A percentile compares a stretch with the other conserved stretches of the same genome.
Evolutionary conservation across 2,888 invertebrate species (phyloP).

Genomic region (Hecatera dysodea): DNA sequence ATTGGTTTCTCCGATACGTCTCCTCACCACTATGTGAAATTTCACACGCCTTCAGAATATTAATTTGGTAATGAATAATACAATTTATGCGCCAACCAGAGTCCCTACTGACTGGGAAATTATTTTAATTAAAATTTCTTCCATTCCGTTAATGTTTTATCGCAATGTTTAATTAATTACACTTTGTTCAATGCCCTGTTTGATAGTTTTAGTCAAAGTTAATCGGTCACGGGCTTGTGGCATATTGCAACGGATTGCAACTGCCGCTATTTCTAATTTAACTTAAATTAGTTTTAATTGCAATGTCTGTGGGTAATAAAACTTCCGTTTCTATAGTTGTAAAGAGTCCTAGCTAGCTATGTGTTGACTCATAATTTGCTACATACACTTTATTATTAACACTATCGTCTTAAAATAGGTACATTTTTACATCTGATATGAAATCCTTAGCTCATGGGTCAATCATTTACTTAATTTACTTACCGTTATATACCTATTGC

Average conservation of each 20-base stretch:
- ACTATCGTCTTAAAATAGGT: not conserved
- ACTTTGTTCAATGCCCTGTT: slow-evolving; percentile 13
- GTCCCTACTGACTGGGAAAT: slow-evolving; percentile 39
- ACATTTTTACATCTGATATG: not conserved
- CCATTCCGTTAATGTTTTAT: slow-evolving; percentile 24
- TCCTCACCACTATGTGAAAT: slow-evolving; percentile 59
- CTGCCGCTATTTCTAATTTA: slow-evolving; percentile 43
- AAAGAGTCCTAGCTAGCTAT: slow-evolving; percentile 13
- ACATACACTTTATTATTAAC: not conserved
- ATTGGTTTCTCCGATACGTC: slow-evolving; percentile 57
- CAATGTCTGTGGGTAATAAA: slow-evolving; percentile 41
- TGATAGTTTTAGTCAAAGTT: slow-evolving; percentile 14
- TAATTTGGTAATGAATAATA: slow-evolving; percentile 59
- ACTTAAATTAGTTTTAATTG: slow-evolving; percentile 52
- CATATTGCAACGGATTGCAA: slow-evolving; percentile 49
- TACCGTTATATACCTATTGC: not conserved
- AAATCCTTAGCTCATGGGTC: not conserved
- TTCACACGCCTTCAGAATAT: slow-evolving; percentile 55
- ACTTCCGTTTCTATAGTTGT: slow-evolving; percentile 36
- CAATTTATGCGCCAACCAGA: slow-evolving; percentile 51
- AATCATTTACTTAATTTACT: not conserved
- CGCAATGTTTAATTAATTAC: slow-evolving; percentile 28
- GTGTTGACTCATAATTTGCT: not conserved
- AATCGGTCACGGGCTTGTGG: slow-evolving; percentile 33
- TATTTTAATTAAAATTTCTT: slow-evolving; percentile 56